Evolutionary conservation across 2,797 vertebrate genomes (phyloP).

Genomic region (Pantherophis vulpinus): DNA sequence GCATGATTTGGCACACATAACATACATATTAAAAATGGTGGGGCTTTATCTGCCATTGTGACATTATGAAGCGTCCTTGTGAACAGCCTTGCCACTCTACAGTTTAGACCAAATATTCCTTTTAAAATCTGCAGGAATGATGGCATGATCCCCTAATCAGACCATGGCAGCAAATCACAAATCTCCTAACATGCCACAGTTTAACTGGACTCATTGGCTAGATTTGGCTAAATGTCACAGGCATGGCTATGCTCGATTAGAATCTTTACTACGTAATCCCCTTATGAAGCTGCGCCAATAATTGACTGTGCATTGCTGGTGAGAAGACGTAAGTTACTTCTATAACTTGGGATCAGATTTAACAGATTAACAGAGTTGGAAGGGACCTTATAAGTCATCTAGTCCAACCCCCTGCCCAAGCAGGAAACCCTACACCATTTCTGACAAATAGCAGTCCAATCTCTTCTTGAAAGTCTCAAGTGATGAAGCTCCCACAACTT

Average conservation of each 20-base stretch:
- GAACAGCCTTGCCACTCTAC: neutral
- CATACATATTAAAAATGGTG: neutral
- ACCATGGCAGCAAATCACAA: neutral
- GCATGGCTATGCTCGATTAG: neutral
- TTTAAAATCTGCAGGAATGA: neutral
- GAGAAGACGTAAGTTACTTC: neutral
- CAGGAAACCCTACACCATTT: no score
- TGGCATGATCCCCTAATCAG: neutral
- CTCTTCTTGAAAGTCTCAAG: no score
- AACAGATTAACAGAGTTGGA: no score
- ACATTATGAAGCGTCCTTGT: neutral
- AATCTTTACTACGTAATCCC: neutral
- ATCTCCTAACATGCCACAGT: neutral
- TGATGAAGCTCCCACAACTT: no score
- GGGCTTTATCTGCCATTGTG: neutral
- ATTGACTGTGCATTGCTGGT: neutral
- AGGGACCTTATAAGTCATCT: no score
- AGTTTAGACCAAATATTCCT: neutral
- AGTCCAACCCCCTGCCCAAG: no score
- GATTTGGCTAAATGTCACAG: neutral
- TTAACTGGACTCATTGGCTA: neutral
- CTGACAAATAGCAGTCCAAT: no score
- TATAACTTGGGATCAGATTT: neutral
- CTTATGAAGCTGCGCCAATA: neutral
- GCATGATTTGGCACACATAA: neutral